These are phyloP conservation scores for Accipiter cooperii DNA, from an alignment of 2,113 vertebrate species.

Conservation along the genomic window DNA sequence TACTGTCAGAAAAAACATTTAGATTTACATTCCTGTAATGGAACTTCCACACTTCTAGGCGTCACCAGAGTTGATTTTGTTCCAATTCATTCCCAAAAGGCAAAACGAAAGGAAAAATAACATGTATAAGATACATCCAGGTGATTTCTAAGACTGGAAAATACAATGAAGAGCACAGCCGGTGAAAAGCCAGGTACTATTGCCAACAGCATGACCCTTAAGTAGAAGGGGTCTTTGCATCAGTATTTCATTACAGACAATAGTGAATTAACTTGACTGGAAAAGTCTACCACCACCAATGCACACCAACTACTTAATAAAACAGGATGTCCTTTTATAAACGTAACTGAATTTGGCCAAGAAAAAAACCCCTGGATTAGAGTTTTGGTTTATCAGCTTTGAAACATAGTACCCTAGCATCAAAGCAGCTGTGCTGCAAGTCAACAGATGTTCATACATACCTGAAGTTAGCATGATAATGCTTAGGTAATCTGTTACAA, in stretches of 20 bases:
- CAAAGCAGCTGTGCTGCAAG: not conserved
- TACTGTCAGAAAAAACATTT: not conserved
- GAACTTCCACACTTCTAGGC: not conserved
- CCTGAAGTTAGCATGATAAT: conserved; percentile 92
- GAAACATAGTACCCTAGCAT: not conserved
- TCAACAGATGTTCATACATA: conserved; percentile 12
- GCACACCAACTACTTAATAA: not conserved
- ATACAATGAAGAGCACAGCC: not conserved
- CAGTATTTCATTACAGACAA: not conserved
- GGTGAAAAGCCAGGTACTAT: not conserved
- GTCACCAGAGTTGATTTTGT: not conserved
- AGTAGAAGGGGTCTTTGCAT: not conserved
- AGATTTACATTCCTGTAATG: not conserved
- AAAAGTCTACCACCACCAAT: not conserved
- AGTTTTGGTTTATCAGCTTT: not conserved
- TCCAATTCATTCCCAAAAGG: not conserved
- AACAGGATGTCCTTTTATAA: not conserved
- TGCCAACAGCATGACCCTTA: not conserved
- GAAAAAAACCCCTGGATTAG: not conserved
- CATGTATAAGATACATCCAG: not conserved
- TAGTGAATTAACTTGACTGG: not conserved
- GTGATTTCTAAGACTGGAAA: not conserved
- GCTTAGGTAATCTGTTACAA: conserved; percentile 92
- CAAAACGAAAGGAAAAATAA: not conserved
- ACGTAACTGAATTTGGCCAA: not conserved